Base-by-base conservation (phyloP, 2,888 invertebrate species). In the Strigamia maritima region DNA sequence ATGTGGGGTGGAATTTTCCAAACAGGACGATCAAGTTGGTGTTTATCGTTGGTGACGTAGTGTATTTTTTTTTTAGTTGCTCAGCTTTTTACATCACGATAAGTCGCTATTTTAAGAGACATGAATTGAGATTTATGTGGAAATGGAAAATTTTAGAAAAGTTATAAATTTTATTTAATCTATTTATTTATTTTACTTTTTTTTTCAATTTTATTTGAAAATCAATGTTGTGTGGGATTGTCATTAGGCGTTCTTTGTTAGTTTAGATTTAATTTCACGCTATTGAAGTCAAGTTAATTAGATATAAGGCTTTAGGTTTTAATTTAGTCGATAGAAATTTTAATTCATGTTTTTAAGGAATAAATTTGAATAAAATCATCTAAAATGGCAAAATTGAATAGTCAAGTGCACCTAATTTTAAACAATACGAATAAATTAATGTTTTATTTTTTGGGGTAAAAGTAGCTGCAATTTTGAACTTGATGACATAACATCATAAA, bases 241-340 rank as follows among this genome's bases (percentile, higher is more conserved):
- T 60, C 60, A 60, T 60, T 60, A 60, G 60, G 19, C 4, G 19
- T 60, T 24, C 24, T 60, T 60, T 19, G 19, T 60, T 60, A 60
- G 60, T 60, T 60, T 8, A 44, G 60, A 60, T 60, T 60, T 60
- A 60, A 60, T 60, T 60, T 60, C 24, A 60, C 19, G 60, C 22
- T 22, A 22, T 60, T 24, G 60, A 60, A 60, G 24, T 60, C 19
- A 14, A 60, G 24, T 60, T 10, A 60, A 60, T 60, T 60, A 60
- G 22, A 22, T 60, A 4, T 22, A 60, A 24, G 60, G 22, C 4
- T 22, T 19, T 60, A 22, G 22, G 60, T 8, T 60, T 60, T 7
- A 12, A 60, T 60, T 60, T 60, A 60, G 60, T 10, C 22, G 22
- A 7, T 19, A 60, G 22, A 60, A 22, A 38, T 54, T 54, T 54